Conservation (phyloP, 2,113 vertebrate genomes). For the Hyperopisus bebe region DNA sequence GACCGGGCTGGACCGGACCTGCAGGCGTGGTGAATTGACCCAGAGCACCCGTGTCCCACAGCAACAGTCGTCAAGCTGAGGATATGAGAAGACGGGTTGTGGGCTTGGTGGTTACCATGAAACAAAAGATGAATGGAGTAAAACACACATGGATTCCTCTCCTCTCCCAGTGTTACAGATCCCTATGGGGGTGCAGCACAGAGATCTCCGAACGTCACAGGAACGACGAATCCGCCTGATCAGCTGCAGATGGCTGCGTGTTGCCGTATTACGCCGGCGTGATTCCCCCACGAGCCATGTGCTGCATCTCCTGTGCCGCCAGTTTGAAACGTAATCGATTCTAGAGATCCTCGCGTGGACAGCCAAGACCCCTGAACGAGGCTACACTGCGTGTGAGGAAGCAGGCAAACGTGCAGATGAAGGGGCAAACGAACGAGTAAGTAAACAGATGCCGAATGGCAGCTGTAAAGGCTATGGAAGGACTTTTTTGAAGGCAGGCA, state of each 20-base stretch:
- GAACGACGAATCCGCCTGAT: background rate
- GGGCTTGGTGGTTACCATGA: background rate
- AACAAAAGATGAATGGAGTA: background rate
- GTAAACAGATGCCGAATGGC: background rate
- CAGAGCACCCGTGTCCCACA: background rate
- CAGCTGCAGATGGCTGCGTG: background rate
- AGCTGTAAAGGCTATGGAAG: background rate
- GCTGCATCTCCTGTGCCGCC: background rate
- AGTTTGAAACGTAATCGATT: background rate
- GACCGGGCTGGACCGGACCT: background rate
- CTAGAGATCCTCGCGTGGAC: background rate
- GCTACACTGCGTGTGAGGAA: background rate
- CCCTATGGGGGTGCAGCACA: background rate
- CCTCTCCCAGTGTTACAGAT: background rate
- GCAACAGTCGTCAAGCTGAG: background rate
- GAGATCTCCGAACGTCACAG: background rate
- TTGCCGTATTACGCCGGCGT: background rate
- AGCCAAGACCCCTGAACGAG: background rate
- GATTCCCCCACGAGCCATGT: too few species aligned
- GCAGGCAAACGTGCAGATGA: background rate
- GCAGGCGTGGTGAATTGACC: background rate
- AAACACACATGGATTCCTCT: background rate
- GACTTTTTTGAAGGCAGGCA: background rate
- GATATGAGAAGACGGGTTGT: background rate
- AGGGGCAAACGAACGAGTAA: background rate